Conservation (phyloP, 30 jellyfish, hydroid and myxozoan genomes). For the Sanderia malayensis region DNA sequence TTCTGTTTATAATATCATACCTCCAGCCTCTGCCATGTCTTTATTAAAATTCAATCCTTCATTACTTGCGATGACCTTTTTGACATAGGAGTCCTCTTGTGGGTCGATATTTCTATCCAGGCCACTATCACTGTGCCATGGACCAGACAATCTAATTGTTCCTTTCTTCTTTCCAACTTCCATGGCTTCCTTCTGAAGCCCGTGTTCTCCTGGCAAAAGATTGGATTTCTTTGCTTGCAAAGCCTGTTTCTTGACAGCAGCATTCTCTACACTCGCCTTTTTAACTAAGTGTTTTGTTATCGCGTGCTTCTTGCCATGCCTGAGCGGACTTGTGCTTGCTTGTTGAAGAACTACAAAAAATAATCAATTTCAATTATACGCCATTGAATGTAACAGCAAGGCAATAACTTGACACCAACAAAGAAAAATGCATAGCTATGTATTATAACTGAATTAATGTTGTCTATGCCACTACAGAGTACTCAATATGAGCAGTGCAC, state of each 20-base stretch:
- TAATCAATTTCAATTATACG: no score
- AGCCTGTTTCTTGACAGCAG: background rate
- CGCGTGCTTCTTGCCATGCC: background rate
- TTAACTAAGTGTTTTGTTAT: background rate
- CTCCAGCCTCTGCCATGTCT: constrained; percentile 99
- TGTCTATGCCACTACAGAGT: no score
- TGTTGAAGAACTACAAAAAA: background rate
- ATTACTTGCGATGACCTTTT: constrained; percentile 86
- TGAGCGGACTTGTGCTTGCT: background rate
- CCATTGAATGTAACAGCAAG: no score
- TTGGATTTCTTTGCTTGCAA: constrained; percentile 37
- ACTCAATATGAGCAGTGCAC: no score
- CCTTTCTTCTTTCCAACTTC: constrained; percentile 84
- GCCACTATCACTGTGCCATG: constrained; percentile 96
- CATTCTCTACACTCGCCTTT: background rate
- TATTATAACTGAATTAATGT: no score
- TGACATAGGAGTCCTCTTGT: constrained; percentile 90
- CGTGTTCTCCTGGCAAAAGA: constrained; percentile 9
- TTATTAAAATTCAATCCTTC: constrained; percentile 93
- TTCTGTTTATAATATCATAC: constrained; percentile 38
- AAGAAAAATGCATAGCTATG: no score
- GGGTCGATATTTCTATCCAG: constrained; percentile 93
- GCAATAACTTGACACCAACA: no score
- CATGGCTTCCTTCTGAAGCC: background rate
- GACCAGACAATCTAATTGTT: constrained; percentile 88